Conservation (phyloP, 1,140 invertebrate species). For the Drosophila carrolli region DNA sequence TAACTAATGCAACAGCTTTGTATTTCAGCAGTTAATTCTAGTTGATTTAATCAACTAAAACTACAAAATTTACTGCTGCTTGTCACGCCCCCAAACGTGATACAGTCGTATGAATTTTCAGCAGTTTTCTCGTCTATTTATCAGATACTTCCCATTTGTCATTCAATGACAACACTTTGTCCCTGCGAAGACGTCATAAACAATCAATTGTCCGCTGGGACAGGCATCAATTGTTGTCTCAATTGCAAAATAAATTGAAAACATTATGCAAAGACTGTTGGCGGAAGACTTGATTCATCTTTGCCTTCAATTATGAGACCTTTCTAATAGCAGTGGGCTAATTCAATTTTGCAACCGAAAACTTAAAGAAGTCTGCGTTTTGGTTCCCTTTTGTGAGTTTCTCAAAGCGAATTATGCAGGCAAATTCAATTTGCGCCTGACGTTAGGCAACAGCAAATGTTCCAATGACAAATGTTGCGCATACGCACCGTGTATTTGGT, state of each 20-base stretch:
- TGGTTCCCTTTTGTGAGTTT: not conserved
- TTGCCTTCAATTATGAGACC: constrained; percentile 25
- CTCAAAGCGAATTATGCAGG: constrained; percentile 30
- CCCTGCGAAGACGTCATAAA: constrained; percentile 20
- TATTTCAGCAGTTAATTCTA: constrained; percentile 16
- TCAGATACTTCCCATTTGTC: constrained; percentile 7
- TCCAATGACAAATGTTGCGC: constrained; percentile 42
- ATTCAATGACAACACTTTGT: constrained; percentile 29
- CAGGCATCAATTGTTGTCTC: constrained; percentile 31
- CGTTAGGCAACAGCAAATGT: constrained; percentile 49
- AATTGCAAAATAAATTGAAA: constrained; percentile 22
- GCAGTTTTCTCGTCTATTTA: constrained; percentile 2
- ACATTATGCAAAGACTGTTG: constrained; percentile 10
- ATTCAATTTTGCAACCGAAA: constrained; percentile 32
- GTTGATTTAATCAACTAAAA: constrained; percentile 49
- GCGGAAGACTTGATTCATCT: constrained; percentile 28
- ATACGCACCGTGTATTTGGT: constrained; percentile 23
- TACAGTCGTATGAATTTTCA: constrained; percentile 5
- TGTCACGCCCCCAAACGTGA: constrained; percentile 29
- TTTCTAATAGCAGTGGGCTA: constrained; percentile 26
- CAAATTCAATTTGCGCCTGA: constrained; percentile 64
- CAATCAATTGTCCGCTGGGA: constrained; percentile 36
- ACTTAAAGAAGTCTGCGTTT: constrained; percentile 61
- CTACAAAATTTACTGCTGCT: constrained; percentile 28
- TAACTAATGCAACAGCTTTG: constrained; percentile 29